These are phyloP conservation scores for Eupithecia insigniata DNA, from an alignment of 2,888 invertebrate genomes.

Conservation along the genomic window DNA sequence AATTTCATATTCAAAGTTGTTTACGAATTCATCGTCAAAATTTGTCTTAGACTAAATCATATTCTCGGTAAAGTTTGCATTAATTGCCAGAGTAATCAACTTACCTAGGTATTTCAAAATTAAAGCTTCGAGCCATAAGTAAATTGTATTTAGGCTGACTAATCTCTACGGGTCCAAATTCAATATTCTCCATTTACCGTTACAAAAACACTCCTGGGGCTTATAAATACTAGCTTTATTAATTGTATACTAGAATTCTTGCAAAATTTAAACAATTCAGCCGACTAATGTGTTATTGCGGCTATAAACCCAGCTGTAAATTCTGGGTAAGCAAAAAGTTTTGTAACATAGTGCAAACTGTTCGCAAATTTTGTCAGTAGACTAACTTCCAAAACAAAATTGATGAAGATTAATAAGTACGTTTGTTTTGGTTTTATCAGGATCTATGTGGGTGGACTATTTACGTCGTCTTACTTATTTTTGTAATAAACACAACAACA, in stretches of 20 bases:
- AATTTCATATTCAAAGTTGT: constrained; percentile 9
- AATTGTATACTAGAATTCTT: constrained; percentile 12
- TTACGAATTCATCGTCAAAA: constrained; percentile 7
- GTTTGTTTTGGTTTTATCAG: not conserved
- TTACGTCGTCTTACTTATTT: not conserved
- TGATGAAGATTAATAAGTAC: not conserved
- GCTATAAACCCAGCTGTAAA: not conserved
- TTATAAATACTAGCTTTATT: constrained; percentile 20
- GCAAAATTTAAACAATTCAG: constrained; percentile 12
- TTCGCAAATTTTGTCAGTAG: constrained; percentile 6
- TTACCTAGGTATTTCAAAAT: constrained; percentile 35
- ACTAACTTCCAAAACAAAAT: not conserved
- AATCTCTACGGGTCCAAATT: constrained; percentile 21
- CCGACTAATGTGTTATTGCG: constrained; percentile 2
- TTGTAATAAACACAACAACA: not conserved
- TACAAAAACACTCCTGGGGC: constrained; percentile 7
- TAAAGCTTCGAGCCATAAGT: constrained; percentile 29
- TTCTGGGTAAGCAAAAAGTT: constrained; percentile 1
- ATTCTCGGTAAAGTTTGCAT: constrained; percentile 28
- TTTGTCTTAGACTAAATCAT: constrained; percentile 15
- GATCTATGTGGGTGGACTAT: not conserved
- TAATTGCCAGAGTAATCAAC: constrained; percentile 35
- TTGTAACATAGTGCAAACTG: not conserved
- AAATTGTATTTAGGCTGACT: constrained; percentile 34
- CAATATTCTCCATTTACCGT: constrained; percentile 14